Evolutionary conservation across 2,113 vertebrate genomes (phyloP).

Genomic region (Acrocephalus arundinaceus): DNA sequence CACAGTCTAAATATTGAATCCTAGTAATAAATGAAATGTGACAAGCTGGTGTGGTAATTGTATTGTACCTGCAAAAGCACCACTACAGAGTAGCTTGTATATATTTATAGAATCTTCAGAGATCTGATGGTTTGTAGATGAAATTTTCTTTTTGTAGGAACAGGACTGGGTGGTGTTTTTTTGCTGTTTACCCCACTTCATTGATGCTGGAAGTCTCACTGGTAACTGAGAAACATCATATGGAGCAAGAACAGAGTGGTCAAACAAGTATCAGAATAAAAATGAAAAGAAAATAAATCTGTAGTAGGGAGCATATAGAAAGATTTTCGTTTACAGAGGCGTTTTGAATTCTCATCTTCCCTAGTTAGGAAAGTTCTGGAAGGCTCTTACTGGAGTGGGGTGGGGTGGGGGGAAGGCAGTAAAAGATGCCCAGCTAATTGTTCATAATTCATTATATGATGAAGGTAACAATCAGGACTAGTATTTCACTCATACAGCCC

Average conservation of each 20-base stretch:
- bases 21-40: not conserved
- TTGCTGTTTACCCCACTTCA: not conserved
- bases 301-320: not conserved
- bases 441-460: not conserved
- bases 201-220: not conserved
- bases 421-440: fast-evolving
- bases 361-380: not conserved
- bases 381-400: not conserved
- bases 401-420: not conserved
- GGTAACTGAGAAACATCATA: not conserved
- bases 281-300: not conserved
- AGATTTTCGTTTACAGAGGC: not conserved
- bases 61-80: not conserved
- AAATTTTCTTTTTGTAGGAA: not conserved
- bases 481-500: not conserved
- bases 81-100: not conserved
- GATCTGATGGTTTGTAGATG: not conserved
- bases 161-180: fast-evolving
- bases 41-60: not conserved
- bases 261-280: not conserved
- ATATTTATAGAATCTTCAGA: not conserved
- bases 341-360: not conserved
- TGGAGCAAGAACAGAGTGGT: not conserved
- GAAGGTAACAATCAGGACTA: not conserved
- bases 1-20: not conserved